Evolutionary conservation across 2,888 invertebrate species (phyloP), one percentile per base, ranked within the genome.

Genomic region (Pimpla rufipes): DNA sequence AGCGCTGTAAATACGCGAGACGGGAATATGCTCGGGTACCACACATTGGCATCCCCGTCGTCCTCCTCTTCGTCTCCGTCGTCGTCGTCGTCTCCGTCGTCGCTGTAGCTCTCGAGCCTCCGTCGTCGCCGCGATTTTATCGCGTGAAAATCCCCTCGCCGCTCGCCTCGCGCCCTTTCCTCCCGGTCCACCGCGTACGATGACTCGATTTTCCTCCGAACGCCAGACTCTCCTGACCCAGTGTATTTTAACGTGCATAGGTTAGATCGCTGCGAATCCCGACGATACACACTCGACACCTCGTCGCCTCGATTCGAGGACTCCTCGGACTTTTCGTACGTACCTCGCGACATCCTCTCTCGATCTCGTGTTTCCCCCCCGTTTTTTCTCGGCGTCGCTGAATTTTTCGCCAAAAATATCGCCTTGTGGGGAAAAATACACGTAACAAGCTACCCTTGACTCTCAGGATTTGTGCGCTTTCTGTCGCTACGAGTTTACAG

Each of bases 11-110:
- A 87, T 88, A 89, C 78, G 88, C 87, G 86, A 88, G 86, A 88
- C 87, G 85, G 88, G 87, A 92, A 92, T 92, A 92, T 92, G 92
- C 91, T 92, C 86, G 88, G 85, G 85, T 89, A 84, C 88, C 85
- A 86, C 86, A 87, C 83, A 88, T 83, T 87, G 84, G 85, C 85
- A 86, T 88, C 88, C 87, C 87, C 88, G 85, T 85, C 62, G 62
- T 80, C 78, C 66, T 57, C 74, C 47, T 55, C 47, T 35, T 62
- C 71, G 71, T 71, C 57, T 70, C 67, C 52, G 47, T 77, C 62
- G n/a, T 70, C 45, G 40, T 68, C 55, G 47, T 78, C 16, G 62
- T 62, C 67, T 6, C 29, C 16, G 55, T 52, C 64, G 21, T 40
- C 35, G 66, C 62, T 40, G 50, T 87, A 85, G 82, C 81, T 85